phyloP scores from a whole-genome alignment of 2,888 invertebrate species.

The Drosophila dives region DNA sequence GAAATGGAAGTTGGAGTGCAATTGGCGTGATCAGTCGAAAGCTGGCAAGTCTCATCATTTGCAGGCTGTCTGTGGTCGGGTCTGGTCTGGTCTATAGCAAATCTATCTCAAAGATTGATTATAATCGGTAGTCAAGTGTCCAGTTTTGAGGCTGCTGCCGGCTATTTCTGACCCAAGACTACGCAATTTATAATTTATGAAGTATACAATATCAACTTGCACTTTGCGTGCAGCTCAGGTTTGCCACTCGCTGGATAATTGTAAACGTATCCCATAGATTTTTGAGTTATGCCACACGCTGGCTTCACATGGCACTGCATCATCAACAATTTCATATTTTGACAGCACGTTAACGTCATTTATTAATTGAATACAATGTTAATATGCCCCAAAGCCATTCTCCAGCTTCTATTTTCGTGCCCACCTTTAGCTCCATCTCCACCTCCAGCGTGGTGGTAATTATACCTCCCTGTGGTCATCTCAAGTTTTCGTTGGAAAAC shows the following conservation, averaged over 20 bases:
- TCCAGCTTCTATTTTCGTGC: constrained; percentile 29
- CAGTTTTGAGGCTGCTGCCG: constrained; percentile 59
- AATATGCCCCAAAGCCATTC: constrained; percentile 55
- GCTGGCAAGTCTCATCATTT: constrained; percentile 36
- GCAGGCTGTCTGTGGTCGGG: constrained; percentile 34
- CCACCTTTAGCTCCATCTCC: constrained; percentile 13
- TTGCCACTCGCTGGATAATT: constrained; percentile 7
- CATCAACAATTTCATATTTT: constrained; percentile 76
- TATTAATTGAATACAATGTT: constrained; percentile 78
- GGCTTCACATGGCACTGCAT: constrained; percentile 61
- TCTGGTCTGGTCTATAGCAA: constrained; percentile 45
- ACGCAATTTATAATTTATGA: constrained; percentile 81
- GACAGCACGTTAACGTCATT: constrained; percentile 82
- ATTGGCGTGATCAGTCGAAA: constrained; percentile 44
- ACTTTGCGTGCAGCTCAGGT: constrained; percentile 52
- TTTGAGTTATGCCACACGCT: constrained; percentile 56
- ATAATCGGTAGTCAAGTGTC: constrained; percentile 84
- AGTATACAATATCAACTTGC: constrained; percentile 66
- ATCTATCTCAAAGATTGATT: constrained; percentile 82
- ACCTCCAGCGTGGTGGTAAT: constrained; percentile 49
- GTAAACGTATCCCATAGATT: constrained; percentile 46
- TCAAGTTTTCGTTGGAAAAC: constrained; percentile 45
- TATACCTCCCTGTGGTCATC: constrained; percentile 66
- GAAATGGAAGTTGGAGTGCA: constrained; percentile 20
- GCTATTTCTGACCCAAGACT: constrained; percentile 64